phyloP scores from a whole-genome alignment of 2,113 vertebrate genomes.

The Scomber scombrus region DNA sequence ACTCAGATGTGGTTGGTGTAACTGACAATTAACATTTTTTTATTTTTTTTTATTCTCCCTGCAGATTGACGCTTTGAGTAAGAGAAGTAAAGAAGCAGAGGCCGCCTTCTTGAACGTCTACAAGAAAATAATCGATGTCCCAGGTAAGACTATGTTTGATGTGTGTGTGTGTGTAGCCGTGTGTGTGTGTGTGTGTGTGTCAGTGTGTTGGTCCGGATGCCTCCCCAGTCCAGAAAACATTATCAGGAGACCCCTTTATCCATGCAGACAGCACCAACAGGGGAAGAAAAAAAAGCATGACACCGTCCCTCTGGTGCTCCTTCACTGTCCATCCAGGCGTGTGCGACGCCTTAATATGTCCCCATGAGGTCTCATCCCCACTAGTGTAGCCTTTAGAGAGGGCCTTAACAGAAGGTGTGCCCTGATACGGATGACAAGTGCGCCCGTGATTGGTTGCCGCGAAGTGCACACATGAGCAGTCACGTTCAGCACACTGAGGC shows the following conservation, averaged over 20 bases:
- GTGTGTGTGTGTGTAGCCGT: background rate
- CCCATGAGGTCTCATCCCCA: conserved; percentile 58
- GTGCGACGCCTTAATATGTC: conserved; percentile 69
- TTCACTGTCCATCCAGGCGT: conserved; percentile 62
- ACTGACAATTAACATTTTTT: conserved; percentile 36
- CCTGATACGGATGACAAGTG: conserved; percentile 71
- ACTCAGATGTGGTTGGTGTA: conserved; percentile 18
- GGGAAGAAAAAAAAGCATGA: conserved; percentile 45
- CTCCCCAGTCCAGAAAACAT: conserved; percentile 9
- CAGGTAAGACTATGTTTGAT: conserved; percentile 87
- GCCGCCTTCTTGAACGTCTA: conserved; percentile 99
- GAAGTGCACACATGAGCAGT: conserved; percentile 59
- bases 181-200: background rate
- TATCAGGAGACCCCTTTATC: conserved; percentile 36
- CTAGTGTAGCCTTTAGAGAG: conserved; percentile 69
- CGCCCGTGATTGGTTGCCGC: conserved; percentile 35
- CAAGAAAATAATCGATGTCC: conserved; percentile 98
- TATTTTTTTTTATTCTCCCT: conserved; percentile 28
- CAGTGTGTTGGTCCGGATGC: conserved; percentile 25
- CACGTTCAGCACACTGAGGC: conserved; percentile 54
- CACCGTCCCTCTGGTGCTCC: conserved; percentile 65
- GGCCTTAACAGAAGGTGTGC: conserved; percentile 70
- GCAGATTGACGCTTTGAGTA: conserved; percentile 97
- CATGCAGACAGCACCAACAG: conserved; percentile 42
- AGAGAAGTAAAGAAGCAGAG: conserved; percentile 99